These are phyloP conservation scores for Brachylomia viminalis DNA, from an alignment of 2,888 invertebrate species.

Conservation along the genomic window DNA sequence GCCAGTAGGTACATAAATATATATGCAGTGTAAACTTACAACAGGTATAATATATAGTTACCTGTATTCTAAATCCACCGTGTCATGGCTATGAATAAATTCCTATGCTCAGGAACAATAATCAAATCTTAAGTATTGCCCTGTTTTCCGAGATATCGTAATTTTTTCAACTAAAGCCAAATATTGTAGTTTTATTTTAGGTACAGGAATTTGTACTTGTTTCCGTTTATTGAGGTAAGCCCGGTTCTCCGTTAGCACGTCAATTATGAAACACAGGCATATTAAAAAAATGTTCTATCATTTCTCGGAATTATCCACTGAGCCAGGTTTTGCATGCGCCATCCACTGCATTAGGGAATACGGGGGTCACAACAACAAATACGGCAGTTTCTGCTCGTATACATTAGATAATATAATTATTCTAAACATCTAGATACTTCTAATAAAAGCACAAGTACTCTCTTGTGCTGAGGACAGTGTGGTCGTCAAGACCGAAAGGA, in stretches of 20 bases:
- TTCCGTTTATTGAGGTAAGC: slow-evolving; percentile 13
- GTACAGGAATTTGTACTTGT: slow-evolving; percentile 44
- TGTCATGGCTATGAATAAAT: slow-evolving; percentile 27
- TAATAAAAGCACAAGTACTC: slow-evolving; percentile 10
- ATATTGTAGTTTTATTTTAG: background rate
- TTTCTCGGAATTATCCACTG: slow-evolving; percentile 23
- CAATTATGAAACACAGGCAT: slow-evolving; percentile 25
- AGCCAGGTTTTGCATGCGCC: slow-evolving; percentile 32
- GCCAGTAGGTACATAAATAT: slow-evolving; percentile 20
- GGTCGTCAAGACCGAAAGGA: slow-evolving; percentile 35
- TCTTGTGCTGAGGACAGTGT: slow-evolving; percentile 13
- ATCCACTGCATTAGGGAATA: slow-evolving; percentile 11
- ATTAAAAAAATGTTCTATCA: background rate
- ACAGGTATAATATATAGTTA: slow-evolving; percentile 11
- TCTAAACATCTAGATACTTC: slow-evolving; percentile 18
- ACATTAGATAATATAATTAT: slow-evolving; percentile 15
- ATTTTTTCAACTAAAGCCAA: slow-evolving; percentile 26
- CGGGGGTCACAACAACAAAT: slow-evolving; percentile 32
- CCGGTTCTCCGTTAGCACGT: slow-evolving; percentile 54
- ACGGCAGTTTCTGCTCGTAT: slow-evolving; percentile 11
- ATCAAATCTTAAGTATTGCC: slow-evolving; percentile 22
- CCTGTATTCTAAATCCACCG: slow-evolving; percentile 40
- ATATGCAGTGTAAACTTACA: slow-evolving; percentile 13
- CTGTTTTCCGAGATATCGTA: background rate
- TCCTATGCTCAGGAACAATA: slow-evolving; percentile 30